Evolutionary conservation across 2,888 invertebrate genomes (phyloP).

Genomic region (Malthinus flaveolus): DNA sequence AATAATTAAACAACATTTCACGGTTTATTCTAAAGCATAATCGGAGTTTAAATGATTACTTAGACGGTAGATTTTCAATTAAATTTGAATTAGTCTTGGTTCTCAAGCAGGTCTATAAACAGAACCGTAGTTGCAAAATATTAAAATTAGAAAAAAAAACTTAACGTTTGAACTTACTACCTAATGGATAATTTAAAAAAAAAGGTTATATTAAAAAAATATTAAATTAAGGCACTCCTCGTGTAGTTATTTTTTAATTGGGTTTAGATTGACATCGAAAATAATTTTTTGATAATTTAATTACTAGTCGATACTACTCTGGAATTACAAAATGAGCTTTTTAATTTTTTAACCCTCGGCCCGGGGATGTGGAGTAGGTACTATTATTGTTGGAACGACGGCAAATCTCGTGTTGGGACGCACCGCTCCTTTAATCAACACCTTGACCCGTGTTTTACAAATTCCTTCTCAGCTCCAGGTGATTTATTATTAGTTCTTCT

Average conservation of each 20-base stretch:
- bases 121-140: constrained; percentile 13
- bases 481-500: constrained; percentile 54
- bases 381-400: constrained; percentile 32
- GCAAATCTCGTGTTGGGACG: constrained; percentile 40
- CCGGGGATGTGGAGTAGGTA: constrained; percentile 36
- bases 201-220: too few relatives aligned
- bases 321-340: constrained; percentile 39
- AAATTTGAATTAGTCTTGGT: constrained; percentile 40
- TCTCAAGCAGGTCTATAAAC: constrained; percentile 24
- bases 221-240: too few relatives aligned
- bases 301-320: constrained; percentile 22
- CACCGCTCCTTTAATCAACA: constrained; percentile 54
- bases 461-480: constrained; percentile 52
- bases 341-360: constrained; percentile 43
- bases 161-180: too few relatives aligned
- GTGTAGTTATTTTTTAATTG: too few relatives aligned
- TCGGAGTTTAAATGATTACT: constrained; percentile 40
- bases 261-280: too few relatives aligned
- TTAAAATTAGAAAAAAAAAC: not conserved
- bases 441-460: constrained; percentile 53
- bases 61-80: constrained; percentile 41
- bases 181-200: too few relatives aligned
- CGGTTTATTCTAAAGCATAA: constrained; percentile 38
- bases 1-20: constrained; percentile 38
- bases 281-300: not conserved